Conservation (phyloP, 2,797 vertebrate species). For the Tapera naevia region DNA sequence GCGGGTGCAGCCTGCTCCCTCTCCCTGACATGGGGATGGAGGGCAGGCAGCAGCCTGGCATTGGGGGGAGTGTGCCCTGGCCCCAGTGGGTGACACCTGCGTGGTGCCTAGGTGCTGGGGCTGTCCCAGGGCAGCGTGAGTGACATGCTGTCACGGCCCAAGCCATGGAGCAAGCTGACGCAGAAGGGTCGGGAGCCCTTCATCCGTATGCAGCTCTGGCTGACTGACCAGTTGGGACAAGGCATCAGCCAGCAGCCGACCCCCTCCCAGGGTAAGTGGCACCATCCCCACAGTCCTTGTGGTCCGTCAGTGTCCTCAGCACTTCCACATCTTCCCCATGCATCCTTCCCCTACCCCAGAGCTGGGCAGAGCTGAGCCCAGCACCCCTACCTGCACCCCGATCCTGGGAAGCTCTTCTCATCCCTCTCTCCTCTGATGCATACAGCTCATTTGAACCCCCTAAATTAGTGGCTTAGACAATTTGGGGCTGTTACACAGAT, state of each 20-base stretch:
- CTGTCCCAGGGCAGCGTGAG: conserved; percentile 98
- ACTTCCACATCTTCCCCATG: not conserved
- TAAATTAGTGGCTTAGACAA: not conserved
- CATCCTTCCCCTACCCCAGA: not conserved
- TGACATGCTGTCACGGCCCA: conserved; percentile 97
- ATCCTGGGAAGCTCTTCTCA: not conserved
- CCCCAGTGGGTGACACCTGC: accelerated
- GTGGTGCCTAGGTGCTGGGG: conserved; percentile 86
- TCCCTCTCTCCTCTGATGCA: not conserved
- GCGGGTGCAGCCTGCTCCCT: not conserved
- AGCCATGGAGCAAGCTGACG: conserved; percentile 98
- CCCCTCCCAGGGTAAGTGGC: conserved; percentile 74
- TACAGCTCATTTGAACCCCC: not conserved
- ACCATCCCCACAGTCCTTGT: accelerated
- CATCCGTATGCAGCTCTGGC: conserved; percentile 99
- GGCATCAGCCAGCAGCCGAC: conserved; percentile 80
- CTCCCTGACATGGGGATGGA: accelerated
- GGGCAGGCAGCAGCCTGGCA: not conserved
- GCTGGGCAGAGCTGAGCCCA: not conserved
- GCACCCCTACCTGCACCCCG: accelerated
- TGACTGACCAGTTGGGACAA: conserved; percentile 93
- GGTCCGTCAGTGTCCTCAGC: not conserved
- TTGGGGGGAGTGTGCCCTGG: accelerated
- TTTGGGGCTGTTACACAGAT: not conserved
- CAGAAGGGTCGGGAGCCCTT: conserved; percentile 98